Evolutionary conservation across 2,797 vertebrate species (phyloP).

Genomic region (Zenarchopterus dispar): DNA sequence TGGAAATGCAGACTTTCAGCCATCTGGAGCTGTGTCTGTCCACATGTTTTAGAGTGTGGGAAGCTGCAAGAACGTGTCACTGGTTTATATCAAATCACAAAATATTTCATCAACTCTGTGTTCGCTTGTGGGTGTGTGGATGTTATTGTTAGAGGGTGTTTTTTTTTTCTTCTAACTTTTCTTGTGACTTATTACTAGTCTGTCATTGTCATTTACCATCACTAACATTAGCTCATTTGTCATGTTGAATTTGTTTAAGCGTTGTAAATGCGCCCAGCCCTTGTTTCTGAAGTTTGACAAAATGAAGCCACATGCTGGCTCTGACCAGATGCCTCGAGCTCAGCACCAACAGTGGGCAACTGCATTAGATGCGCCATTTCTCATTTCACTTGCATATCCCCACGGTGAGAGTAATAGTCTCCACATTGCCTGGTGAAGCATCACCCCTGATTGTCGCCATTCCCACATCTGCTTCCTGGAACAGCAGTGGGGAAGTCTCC

Average conservation of each 20-base stretch:
- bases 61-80: conserved; percentile 67
- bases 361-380: conserved; percentile 40
- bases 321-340: conserved; percentile 33
- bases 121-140: conserved; percentile 61
- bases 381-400: conserved; percentile 45
- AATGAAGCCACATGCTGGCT: conserved; percentile 54
- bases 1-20: conserved; percentile 60
- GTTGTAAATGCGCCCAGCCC: conserved; percentile 30
- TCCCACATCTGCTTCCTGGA: conserved; percentile 81
- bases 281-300: conserved; percentile 36
- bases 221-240: conserved; percentile 66
- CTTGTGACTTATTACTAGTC: conserved; percentile 52
- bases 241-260: conserved; percentile 52
- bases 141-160: conserved; percentile 62
- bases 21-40: conserved; percentile 72
- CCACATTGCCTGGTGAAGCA: conserved; percentile 53
- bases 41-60: conserved; percentile 74
- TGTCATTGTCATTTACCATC: conserved; percentile 52
- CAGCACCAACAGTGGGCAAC: conserved; percentile 20
- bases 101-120: conserved; percentile 64
- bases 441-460: conserved; percentile 60
- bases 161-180: conserved; percentile 21
- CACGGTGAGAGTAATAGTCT: conserved; percentile 51
- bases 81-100: conserved; percentile 69
- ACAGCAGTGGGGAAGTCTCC: conserved; percentile 63